Percentiles rank a stretch among this genome's conserved stretches.
phyloP scores from a whole-genome alignment of 2,888 invertebrate genomes.

The Mimachlamys varia region DNA sequence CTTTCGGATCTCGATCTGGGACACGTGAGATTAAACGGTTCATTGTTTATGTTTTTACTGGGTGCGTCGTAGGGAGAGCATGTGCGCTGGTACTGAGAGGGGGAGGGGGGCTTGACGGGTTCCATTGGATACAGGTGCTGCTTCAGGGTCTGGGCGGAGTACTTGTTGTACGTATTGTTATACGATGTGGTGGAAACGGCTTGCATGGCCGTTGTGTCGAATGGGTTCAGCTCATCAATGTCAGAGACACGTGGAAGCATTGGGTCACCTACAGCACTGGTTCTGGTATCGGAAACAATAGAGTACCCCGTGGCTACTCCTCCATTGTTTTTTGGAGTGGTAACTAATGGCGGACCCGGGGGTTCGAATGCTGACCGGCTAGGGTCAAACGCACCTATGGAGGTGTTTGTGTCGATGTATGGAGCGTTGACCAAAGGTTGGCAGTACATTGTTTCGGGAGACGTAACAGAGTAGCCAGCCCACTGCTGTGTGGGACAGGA shows the following conservation, averaged over 20 bases:
- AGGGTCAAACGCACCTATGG: not conserved
- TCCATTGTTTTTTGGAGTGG: not conserved
- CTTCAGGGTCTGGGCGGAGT: not conserved
- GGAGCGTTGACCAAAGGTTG: not conserved
- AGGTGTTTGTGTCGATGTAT: not conserved
- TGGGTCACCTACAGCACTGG: conserved; percentile 49
- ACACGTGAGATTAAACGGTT: conserved; percentile 43
- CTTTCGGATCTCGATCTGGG: conserved; percentile 41
- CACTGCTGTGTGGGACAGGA: conserved; percentile 28
- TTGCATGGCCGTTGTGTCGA: conserved; percentile 45
- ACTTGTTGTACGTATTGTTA: conserved; percentile 36
- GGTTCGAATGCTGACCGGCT: not conserved
- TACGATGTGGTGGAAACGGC: conserved; percentile 34
- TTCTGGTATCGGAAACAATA: not conserved
- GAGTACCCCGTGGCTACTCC: not conserved
- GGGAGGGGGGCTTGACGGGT: conserved; percentile 2
- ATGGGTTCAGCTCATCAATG: conserved; percentile 56
- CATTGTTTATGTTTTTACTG: conserved; percentile 14
- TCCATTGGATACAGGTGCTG: conserved; percentile 24
- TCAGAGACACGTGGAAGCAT: conserved; percentile 58
- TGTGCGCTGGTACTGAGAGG: conserved; percentile 2
- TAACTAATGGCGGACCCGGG: not conserved
- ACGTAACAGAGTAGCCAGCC: not conserved
- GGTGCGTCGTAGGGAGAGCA: not conserved
- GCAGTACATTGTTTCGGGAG: not conserved